Base-by-base conservation (phyloP, 2,888 invertebrate genomes). In the Drosophila acutilabella region DNA sequence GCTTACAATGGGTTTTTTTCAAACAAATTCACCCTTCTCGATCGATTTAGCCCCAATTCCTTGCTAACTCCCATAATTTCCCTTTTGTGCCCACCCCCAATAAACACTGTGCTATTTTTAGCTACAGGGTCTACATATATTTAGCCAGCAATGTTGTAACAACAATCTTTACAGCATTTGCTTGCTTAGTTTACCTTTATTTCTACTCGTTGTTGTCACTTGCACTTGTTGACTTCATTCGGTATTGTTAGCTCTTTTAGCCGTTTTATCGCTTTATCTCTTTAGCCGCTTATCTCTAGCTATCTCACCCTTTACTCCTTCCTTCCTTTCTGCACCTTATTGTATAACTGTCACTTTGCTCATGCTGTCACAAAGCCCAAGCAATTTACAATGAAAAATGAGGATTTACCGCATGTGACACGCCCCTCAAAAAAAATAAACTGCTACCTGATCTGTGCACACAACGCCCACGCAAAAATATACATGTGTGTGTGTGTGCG, bases 161-260 rank as follows among this genome's bases (percentile, higher is more conserved):
- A 36, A 11, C 30, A 48, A 14, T 5, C 13, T 30, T 48, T 33
- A 33, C 33, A 42, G 30, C 64, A 51, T 45, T 57, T 57, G 57
- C 50, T 52, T 52, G 50, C 47, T 54, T 56, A 36, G 20, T 51
- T 56, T 38, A 56, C 14, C 41, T 18, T 41, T 50, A 20, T 41
- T 60, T 36, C 11, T 50, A 20, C 33, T 54, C 44, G 41, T 41
- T 54, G 33, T 86, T 83, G 82, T 77, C 82, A 81, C 81, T 82
- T 82, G 88, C 84, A 88, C 89, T 82, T 81, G 72, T 78, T 73
- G 72, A 47, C 68, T 68, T 59, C 64, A 50, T 71, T 62, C 54
- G 56, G 56, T 56, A 71, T 71, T 68, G 73, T 77, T 72, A 57
- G 59, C 62, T 66, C 41, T 59, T 41, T 30, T 33, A 42, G 48